Evolutionary conservation across 2,797 vertebrate genomes (phyloP), one percentile per base, ranked within the genome.

Genomic region (Telmatherina bonti): DNA sequence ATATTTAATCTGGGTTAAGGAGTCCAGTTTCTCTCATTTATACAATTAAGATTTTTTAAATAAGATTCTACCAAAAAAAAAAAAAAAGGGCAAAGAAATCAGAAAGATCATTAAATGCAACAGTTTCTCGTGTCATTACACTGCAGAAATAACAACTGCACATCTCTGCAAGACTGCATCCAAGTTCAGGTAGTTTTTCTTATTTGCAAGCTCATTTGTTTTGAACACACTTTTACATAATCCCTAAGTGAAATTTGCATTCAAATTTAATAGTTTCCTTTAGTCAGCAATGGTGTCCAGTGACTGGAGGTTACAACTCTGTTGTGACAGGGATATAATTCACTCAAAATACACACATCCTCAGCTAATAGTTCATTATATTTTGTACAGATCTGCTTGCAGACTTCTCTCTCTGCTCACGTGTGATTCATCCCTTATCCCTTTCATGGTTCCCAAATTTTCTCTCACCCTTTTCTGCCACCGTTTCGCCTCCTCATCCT

Each of bases 401-500:
- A 87, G 62, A 80, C 43, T 68, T 76, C 27, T 60, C 57, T 75
- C 76, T 83, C 56, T 74, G 61, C 78, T 90, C 79, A 86, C 82
- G 66, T 85, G 86, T 81, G 70, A 86, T 74, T 89, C 84, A 85
- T 79, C 62, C 76, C 75, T 73, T 75, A 73, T 80, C 75, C 78
- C 69, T 68, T 72, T 83, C 53, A 5, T 36, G 61, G 60, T 60
- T 78, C 72, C 82, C 72, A 82, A 47, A 72, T 88, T 87, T 71
- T 83, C 79, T 85, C 93, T 94, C 93, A 99, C 97, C 95, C 97
- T 98, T 85, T 95, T 90, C 90, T 99, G 96, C 97, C 97, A 98
- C 85, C 93, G 94, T 60, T 94, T 92, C 15, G 96, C 96, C 64
- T 98, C 97, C 0, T 95, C 95, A 38, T 99, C 97, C 74, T 99